Evolutionary conservation across 1,140 invertebrate species (phyloP).

Genomic region (Tribolium madens): DNA sequence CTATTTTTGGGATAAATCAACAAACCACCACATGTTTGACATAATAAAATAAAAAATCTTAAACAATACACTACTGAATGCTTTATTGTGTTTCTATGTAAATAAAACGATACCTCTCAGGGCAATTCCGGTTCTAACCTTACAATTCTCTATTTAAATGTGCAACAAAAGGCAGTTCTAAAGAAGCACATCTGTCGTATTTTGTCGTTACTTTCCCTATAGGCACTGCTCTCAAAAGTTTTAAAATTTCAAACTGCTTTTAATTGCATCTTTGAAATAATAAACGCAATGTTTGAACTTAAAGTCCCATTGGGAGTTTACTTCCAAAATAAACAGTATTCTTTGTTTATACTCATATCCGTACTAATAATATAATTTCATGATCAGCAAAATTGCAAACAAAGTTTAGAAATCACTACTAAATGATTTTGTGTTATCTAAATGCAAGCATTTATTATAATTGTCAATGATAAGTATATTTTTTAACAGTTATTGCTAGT

Average conservation of each 20-base stretch:
- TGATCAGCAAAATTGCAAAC: not conserved
- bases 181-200: not conserved
- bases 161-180: not conserved
- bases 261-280: not conserved
- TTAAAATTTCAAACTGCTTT: not conserved
- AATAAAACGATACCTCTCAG: not conserved
- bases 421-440: too few species aligned
- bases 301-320: not conserved
- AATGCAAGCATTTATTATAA: too few species aligned
- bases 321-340: not conserved
- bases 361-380: not conserved
- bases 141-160: not conserved
- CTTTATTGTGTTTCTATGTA: not conserved
- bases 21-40: not conserved
- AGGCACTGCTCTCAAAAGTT: not conserved
- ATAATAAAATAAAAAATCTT: not conserved
- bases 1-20: not conserved
- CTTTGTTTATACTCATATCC: not conserved
- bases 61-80: not conserved
- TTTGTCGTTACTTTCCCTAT: not conserved
- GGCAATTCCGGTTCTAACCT: not conserved
- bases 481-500: not conserved
- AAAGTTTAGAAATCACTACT: not conserved
- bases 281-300: not conserved
- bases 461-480: not conserved